Evolutionary conservation across 1,140 invertebrate species (phyloP).

Genomic region (Drosophila nigromelanica): DNA sequence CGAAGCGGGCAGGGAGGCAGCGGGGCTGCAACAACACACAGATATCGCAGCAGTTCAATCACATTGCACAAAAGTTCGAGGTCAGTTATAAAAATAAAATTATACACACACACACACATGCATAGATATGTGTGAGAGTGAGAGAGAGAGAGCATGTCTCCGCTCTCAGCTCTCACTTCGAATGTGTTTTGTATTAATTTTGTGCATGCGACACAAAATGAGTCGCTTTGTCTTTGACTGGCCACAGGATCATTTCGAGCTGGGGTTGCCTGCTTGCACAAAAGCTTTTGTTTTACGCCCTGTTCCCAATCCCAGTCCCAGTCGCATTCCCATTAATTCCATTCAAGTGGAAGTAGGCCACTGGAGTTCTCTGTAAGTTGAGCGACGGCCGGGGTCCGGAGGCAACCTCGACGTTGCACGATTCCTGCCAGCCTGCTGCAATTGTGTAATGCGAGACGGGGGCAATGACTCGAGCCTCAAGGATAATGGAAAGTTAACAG

Average conservation of each 20-base stretch:
- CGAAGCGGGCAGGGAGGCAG: constrained; percentile 23
- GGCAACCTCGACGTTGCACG: constrained; percentile 33
- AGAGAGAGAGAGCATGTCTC: constrained; percentile 4
- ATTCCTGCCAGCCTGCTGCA: constrained; percentile 35
- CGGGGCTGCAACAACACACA: constrained; percentile 46
- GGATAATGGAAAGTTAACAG: constrained; percentile 63
- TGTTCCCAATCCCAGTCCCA: constrained; percentile 1
- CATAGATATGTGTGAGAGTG: not conserved
- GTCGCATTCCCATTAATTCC: constrained; percentile 36
- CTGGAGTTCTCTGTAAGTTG: constrained; percentile 75
- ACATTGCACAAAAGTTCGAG: constrained; percentile 83
- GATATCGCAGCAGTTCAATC: constrained; percentile 79
- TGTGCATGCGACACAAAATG: constrained; percentile 75
- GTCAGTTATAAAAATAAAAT: constrained; percentile 82
- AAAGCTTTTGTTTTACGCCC: constrained; percentile 60
- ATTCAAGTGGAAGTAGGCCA: constrained; percentile 81
- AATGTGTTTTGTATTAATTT: constrained; percentile 78
- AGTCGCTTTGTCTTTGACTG: constrained; percentile 75
- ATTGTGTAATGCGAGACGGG: constrained; percentile 76
- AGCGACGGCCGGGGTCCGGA: constrained; percentile 24
- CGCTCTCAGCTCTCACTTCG: constrained; percentile 29
- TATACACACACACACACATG: constrained; percentile 37
- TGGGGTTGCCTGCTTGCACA: constrained; percentile 46
- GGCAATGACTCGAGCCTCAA: constrained; percentile 72
- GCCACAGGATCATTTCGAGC: constrained; percentile 51